Conservation (phyloP, 2,888 invertebrate genomes). For the Himalopsyche anomala region DNA sequence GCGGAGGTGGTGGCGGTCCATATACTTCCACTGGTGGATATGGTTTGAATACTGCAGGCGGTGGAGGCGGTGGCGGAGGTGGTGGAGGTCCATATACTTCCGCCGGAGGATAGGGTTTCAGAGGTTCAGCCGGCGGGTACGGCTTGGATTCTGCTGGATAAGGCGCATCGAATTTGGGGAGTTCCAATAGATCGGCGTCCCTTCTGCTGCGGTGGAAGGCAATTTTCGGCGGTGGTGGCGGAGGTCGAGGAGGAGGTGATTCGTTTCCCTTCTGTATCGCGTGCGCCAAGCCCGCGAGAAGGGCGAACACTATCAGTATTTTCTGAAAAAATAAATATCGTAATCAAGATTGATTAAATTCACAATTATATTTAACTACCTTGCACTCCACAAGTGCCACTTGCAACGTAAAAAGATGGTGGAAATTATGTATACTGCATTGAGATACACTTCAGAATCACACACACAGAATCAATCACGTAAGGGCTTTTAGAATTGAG, state of each 20-base stretch:
- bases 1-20: slow-evolving; percentile 49
- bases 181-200: slow-evolving; percentile 46
- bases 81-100: slow-evolving; percentile 44
- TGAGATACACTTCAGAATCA: too few species aligned
- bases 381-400: too few species aligned
- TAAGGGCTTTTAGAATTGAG: too few species aligned
- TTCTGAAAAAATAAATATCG: slow-evolving; percentile 46
- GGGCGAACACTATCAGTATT: slow-evolving; percentile 56
- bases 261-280: slow-evolving; percentile 67
- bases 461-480: too few species aligned
- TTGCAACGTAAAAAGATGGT: too few species aligned
- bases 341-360: too few species aligned
- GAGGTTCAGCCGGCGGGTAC: slow-evolving; percentile 2
- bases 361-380: too few species aligned
- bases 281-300: slow-evolving; percentile 65
- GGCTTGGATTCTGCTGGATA: slow-evolving; percentile 45
- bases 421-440: too few species aligned
- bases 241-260: slow-evolving; percentile 63
- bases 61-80: slow-evolving; percentile 48
- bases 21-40: not conserved
- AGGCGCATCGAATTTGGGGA: slow-evolving; percentile 25
- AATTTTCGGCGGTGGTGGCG: slow-evolving; percentile 63
- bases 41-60: slow-evolving; percentile 14
- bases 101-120: slow-evolving; percentile 55
- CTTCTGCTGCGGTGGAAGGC: slow-evolving; percentile 48